phyloP scores from a whole-genome alignment of 2,797 vertebrate genomes.

The Taenioides sp. region DNA sequence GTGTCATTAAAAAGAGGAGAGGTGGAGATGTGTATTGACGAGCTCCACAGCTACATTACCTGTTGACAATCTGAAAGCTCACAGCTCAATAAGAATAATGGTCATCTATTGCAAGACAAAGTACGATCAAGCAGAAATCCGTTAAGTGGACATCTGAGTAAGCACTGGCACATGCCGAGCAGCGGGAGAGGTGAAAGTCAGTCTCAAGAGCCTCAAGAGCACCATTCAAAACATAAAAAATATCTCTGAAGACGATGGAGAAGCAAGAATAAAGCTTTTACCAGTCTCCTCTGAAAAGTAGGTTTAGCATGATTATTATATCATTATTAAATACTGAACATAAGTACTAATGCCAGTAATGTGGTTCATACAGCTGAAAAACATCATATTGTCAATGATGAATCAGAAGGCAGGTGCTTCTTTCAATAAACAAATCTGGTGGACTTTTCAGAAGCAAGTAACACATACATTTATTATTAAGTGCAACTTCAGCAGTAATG shows the following conservation, averaged over 20 bases:
- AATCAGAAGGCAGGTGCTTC: not conserved
- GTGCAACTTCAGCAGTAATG: too few species aligned
- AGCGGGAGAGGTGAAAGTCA: slow-evolving; percentile 3
- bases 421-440: not conserved
- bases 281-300: not conserved
- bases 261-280: not conserved
- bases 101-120: slow-evolving; percentile 22
- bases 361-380: not conserved
- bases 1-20: slow-evolving; percentile 29
- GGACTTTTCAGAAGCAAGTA: too few species aligned
- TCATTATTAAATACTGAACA: not conserved
- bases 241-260: not conserved
- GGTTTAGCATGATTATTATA: not conserved
- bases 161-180: slow-evolving; percentile 1
- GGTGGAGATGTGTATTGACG: slow-evolving; percentile 23
- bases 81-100: slow-evolving; percentile 25
- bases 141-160: slow-evolving; percentile 7
- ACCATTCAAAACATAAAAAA: not conserved
- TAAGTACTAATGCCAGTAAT: not conserved
- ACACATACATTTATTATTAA: too few species aligned
- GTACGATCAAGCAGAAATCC: slow-evolving; percentile 15
- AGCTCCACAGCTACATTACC: slow-evolving; percentile 9
- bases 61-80: slow-evolving; percentile 27
- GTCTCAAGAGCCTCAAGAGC: not conserved
- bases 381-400: not conserved